Evolutionary conservation across 2,797 vertebrate genomes (phyloP).

Genomic region (Sebastiscus albofasciatus): DNA sequence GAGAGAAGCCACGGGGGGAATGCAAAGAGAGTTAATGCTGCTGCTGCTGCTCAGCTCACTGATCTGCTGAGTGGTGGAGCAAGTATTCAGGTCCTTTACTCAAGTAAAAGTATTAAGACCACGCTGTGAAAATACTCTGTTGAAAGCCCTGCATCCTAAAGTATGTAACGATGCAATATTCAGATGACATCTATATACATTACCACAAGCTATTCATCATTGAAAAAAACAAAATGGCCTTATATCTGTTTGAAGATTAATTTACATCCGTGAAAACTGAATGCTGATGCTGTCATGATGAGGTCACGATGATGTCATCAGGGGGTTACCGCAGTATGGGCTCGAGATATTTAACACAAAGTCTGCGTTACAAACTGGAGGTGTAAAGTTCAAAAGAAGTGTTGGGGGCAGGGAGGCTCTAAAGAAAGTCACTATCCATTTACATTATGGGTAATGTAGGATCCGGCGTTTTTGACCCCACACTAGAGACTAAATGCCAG

Average conservation of each 20-base stretch:
- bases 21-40: constrained; percentile 31
- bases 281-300: not conserved
- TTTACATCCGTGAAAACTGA: not conserved
- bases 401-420: not conserved
- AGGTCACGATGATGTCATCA: constrained; percentile 3
- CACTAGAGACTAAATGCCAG: not conserved
- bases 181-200: not conserved
- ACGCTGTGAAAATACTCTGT: not conserved
- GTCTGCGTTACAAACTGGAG: not conserved
- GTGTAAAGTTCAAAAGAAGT: not conserved
- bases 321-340: not conserved
- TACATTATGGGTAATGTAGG: not conserved
- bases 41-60: constrained; percentile 17
- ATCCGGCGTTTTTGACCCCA: not conserved
- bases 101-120: not conserved
- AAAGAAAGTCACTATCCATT: not conserved
- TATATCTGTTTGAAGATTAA: not conserved
- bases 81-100: not conserved
- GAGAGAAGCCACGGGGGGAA: constrained; percentile 52
- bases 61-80: not conserved
- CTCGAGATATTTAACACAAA: not conserved
- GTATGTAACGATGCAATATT: no score
- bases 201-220: not conserved
- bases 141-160: no score
- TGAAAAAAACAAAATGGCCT: not conserved